Evolutionary conservation across 2,113 vertebrate species (phyloP).

Genomic region (Catharus minimus): DNA sequence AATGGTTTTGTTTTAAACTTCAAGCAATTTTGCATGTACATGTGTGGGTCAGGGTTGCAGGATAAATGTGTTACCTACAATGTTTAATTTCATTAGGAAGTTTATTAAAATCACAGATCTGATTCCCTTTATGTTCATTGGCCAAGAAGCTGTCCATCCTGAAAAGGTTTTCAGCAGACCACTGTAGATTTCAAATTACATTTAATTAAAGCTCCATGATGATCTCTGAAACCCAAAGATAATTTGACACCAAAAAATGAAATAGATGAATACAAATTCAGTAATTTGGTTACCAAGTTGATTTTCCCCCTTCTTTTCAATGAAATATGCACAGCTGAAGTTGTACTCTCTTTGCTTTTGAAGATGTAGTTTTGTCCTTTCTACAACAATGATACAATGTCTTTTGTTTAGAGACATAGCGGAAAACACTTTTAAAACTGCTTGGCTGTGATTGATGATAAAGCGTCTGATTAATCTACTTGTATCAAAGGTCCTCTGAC

Average conservation of each 20-base stretch:
- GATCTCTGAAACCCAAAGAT: background rate
- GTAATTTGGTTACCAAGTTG: background rate
- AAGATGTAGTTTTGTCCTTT: background rate
- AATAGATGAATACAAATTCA: background rate
- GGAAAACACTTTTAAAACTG: background rate
- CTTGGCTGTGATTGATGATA: slow-evolving; percentile 23
- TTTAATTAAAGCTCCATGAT: background rate
- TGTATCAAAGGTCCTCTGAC: background rate
- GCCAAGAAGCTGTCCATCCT: background rate
- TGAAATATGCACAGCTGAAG: background rate
- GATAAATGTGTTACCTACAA: background rate
- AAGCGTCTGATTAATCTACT: slow-evolving; percentile 7
- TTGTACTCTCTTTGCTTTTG: background rate
- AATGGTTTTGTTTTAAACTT: background rate
- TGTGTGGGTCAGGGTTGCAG: background rate
- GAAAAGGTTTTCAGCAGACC: background rate
- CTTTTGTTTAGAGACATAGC: background rate
- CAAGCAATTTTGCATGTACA: background rate
- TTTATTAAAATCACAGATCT: background rate
- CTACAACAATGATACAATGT: background rate
- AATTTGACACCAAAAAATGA: background rate
- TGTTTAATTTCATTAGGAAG: background rate
- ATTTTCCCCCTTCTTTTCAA: background rate
- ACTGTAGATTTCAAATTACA: background rate
- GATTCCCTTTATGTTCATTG: background rate